Base-by-base conservation (phyloP, 2,797 vertebrate genomes). In the Meriones psammophilus region DNA sequence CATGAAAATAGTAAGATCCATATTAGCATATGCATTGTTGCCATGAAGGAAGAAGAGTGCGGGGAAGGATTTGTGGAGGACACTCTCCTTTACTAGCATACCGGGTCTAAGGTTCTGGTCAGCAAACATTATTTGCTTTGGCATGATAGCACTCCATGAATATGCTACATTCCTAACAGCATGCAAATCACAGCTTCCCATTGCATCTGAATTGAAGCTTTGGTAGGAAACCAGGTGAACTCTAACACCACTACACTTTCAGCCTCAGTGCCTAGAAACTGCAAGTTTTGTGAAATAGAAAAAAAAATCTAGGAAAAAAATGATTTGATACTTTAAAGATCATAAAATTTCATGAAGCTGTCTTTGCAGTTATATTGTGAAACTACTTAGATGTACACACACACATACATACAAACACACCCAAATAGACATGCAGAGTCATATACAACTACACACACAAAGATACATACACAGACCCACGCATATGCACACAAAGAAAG, bases 271-370 rank as follows among this genome's bases (percentile, higher is more conserved):
- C 3, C 10, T 89, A 13, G 13, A 62, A 76, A 39, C 42, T 66
- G 26, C 86, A 26, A 8, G 12, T 22, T 83, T 80, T 91, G 24
- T 91, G 13, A 93, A 85, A 56, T 80, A 85, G 58, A 73, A 73
- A 93, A 88, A 39, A 39, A 68, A 77, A 89, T 13, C 5, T 36
- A 78, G 60, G 81, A 80, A 10, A 84, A 93, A 95, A 77, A 3
- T 89, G 18, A 88, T 69, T 78, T 42, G 3, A 86, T 54, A 92
- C 68, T 87, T 62, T 87, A 54, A 96, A 94, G 24, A 28, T 4
- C 56, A 58, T 58, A 58, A 58, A 69, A 89, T 94, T 83, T 94
- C 54, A 92, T 5, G 9, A 69, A 28, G 42, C 2, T 50, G 4
- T 71, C 1, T 39, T 36, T 91, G 28, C 2, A 50, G 26, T 81